Percentiles rank a stretch among this genome's conserved stretches.
Evolutionary conservation across 2,888 invertebrate genomes (phyloP).

Genomic region (Buathra laborator): DNA sequence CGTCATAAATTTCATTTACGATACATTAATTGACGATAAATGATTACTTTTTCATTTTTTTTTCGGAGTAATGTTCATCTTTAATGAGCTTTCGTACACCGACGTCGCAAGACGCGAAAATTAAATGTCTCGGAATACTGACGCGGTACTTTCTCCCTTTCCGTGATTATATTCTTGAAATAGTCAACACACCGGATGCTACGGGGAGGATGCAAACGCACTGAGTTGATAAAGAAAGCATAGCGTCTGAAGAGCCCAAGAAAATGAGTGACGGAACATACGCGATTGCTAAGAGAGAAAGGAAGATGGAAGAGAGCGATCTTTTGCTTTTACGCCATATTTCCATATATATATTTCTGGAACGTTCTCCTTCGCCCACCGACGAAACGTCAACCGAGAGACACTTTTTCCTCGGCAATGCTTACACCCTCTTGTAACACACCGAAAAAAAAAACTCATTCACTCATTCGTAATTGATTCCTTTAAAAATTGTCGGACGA

Average conservation of each 20-base stretch:
- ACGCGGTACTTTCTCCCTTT: slow-evolving; percentile 60
- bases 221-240: slow-evolving; percentile 31
- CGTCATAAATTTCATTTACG: neutral
- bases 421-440: neutral
- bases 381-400: slow-evolving; percentile 50
- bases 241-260: slow-evolving; percentile 46
- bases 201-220: slow-evolving; percentile 62
- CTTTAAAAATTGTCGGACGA: slow-evolving; percentile 16
- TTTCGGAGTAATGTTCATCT: slow-evolving; percentile 10
- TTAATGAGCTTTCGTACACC: slow-evolving; percentile 15
- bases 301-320: slow-evolving; percentile 51
- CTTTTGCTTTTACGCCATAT: slow-evolving; percentile 63
- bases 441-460: slow-evolving; percentile 14
- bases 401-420: slow-evolving; percentile 33
- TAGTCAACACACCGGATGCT: slow-evolving; percentile 83
- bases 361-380: slow-evolving; percentile 51
- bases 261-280: slow-evolving; percentile 35
- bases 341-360: slow-evolving; percentile 65
- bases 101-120: slow-evolving; percentile 32
- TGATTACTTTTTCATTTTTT: slow-evolving; percentile 5
- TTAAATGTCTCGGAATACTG: slow-evolving; percentile 46
- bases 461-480: slow-evolving; percentile 56
- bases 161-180: slow-evolving; percentile 83
- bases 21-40: slow-evolving; percentile 8
- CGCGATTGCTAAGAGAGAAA: slow-evolving; percentile 19